These are phyloP conservation scores for Lacerta bilineata DNA, from an alignment of 2,797 vertebrate genomes.

Conservation along the genomic window DNA sequence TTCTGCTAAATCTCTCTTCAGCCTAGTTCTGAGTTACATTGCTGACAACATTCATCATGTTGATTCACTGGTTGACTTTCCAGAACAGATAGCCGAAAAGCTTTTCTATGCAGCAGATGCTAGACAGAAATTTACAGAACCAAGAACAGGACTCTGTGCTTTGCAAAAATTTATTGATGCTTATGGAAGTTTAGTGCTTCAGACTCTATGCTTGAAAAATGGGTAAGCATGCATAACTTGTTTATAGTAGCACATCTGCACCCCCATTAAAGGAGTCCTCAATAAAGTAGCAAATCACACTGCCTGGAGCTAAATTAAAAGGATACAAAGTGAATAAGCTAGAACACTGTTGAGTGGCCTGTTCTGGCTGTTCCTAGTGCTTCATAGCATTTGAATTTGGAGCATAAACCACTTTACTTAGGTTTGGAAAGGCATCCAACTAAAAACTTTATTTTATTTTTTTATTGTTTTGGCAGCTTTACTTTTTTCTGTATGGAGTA, in stretches of 20 bases:
- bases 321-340: background rate
- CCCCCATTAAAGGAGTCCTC: background rate
- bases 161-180: conserved; percentile 92
- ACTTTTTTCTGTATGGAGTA: background rate
- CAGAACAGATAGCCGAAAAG: conserved; percentile 93
- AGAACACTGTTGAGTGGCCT: background rate
- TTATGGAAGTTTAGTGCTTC: conserved; percentile 91
- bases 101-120: conserved; percentile 92
- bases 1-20: conserved; percentile 91
- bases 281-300: background rate
- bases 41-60: conserved; percentile 93
- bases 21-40: conserved; percentile 89
- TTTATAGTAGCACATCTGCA: background rate
- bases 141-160: conserved; percentile 85
- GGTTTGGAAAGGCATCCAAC: background rate
- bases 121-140: conserved; percentile 89
- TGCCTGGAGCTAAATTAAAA: background rate
- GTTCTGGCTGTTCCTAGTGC: background rate
- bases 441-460: background rate
- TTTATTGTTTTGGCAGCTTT: background rate
- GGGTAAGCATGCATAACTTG: conserved; percentile 78
- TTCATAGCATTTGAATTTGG: background rate
- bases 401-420: background rate
- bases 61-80: conserved; percentile 94
- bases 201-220: conserved; percentile 90